These are phyloP conservation scores for Cynaeus angustus DNA, from an alignment of 2,888 invertebrate genomes.

Conservation along the genomic window DNA sequence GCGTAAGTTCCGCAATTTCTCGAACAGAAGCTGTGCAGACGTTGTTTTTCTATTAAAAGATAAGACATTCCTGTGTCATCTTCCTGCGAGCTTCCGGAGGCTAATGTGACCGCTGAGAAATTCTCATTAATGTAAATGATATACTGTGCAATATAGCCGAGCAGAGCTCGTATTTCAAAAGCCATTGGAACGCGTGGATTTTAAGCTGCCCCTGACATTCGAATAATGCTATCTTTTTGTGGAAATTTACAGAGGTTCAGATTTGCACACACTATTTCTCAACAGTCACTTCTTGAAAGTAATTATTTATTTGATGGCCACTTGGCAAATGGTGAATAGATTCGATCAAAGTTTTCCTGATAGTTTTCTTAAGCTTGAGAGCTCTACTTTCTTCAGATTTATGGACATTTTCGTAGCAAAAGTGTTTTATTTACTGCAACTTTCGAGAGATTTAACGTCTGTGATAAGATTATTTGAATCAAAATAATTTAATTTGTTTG, in stretches of 20 bases:
- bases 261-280: conserved; percentile 10
- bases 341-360: neutral
- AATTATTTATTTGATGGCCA: neutral
- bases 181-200: conserved; percentile 55
- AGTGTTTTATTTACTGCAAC: neutral
- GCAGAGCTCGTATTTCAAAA: conserved; percentile 59
- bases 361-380: neutral
- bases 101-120: conserved; percentile 66
- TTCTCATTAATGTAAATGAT: conserved; percentile 68
- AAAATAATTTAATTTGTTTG: no score
- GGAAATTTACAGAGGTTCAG: conserved; percentile 23
- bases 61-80: conserved; percentile 63
- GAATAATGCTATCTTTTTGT: conserved; percentile 44
- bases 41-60: conserved; percentile 66
- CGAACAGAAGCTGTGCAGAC: conserved; percentile 46
- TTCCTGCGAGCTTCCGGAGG: conserved; percentile 61
- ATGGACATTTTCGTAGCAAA: neutral
- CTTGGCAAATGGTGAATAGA: neutral
- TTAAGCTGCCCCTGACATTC: conserved; percentile 48
- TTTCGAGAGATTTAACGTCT: neutral
- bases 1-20: conserved; percentile 49
- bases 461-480: no score
- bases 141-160: conserved; percentile 62
- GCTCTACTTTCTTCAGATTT: neutral
- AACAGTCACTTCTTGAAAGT: neutral